Conservation (phyloP, 2,113 vertebrate species). For the Lates calcarifer region DNA sequence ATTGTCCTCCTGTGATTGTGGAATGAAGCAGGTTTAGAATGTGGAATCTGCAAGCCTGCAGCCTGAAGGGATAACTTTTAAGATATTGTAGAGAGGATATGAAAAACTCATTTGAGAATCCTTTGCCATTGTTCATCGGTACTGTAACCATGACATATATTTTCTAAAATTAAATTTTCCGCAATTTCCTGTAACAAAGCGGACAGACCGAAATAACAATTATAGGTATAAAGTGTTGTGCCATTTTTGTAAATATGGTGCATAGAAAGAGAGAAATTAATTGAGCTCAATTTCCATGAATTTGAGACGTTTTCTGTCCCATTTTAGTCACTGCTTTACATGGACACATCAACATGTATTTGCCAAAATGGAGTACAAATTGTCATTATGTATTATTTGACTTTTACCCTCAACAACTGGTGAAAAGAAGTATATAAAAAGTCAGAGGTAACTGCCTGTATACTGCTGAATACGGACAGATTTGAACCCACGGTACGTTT, state of each 20-base stretch:
- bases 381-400: background rate
- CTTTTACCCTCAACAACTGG: background rate
- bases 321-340: background rate
- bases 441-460: no score
- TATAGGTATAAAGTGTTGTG: no score
- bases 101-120: slow-evolving; percentile 26
- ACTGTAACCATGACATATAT: background rate
- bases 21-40: slow-evolving; percentile 6
- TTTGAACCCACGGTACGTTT: no score
- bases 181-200: background rate
- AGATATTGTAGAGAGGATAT: slow-evolving; percentile 47
- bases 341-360: no score
- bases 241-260: background rate
- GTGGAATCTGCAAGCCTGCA: slow-evolving; percentile 39
- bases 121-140: background rate
- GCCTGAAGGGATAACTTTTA: slow-evolving; percentile 27
- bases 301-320: background rate
- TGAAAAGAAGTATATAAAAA: background rate
- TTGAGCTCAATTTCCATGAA: background rate
- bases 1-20: background rate
- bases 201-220: background rate
- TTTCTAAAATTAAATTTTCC: background rate
- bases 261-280: background rate
- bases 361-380: background rate
- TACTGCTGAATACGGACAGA: background rate